phyloP scores from a whole-genome alignment of 2,888 invertebrate genomes.

The Epiblema foenella region DNA sequence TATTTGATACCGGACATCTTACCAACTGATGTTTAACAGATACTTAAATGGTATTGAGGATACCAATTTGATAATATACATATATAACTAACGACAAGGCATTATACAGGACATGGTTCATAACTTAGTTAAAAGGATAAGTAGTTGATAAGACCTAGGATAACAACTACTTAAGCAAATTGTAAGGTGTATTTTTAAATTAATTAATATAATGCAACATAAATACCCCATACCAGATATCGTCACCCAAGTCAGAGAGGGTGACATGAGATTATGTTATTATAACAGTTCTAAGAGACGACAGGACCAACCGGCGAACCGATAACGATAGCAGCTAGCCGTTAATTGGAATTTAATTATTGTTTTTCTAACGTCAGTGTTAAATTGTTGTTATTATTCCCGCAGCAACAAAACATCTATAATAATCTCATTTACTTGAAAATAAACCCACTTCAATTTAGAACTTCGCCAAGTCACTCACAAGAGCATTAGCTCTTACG shows the following conservation, averaged over 20 bases:
- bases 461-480: no score
- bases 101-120: constrained; percentile 39
- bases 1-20: constrained; percentile 92
- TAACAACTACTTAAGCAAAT: constrained; percentile 4
- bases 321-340: background rate
- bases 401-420: background rate
- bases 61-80: constrained; percentile 28
- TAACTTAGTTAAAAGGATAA: constrained; percentile 14
- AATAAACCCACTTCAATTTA: no score
- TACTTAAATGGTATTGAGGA: constrained; percentile 12
- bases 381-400: background rate
- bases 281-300: background rate
- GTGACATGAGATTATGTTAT: background rate
- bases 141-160: constrained; percentile 19
- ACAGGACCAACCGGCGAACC: background rate
- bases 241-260: background rate
- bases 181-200: background rate
- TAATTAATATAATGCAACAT: no score
- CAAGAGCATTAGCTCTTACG: no score
- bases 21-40: constrained; percentile 86
- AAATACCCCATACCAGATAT: background rate
- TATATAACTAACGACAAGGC: constrained; percentile 40
- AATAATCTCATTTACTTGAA: no score
- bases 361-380: background rate
- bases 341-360: background rate